Evolutionary conservation across 2,797 vertebrate genomes (phyloP), one percentile per base, ranked within the genome.

Genomic region (Coregonus sp.): DNA sequence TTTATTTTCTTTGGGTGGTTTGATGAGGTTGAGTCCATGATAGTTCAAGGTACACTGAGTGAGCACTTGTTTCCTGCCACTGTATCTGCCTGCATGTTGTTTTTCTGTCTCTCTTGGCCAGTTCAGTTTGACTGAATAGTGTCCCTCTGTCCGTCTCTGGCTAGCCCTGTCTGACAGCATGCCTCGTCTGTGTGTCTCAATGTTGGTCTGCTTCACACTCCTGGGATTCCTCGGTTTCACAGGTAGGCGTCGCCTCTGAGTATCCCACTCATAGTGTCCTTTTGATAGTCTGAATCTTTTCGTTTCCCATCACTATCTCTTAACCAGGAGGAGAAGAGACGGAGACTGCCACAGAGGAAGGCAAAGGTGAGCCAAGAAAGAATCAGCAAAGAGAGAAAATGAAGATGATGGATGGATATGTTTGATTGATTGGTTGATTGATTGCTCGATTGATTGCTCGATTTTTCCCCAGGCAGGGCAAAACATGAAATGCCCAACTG

Each of bases 401-500:
- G 1, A 54, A 16, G 37, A 40, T 40, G 37, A 40, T 40, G 37
- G 37, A 40, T 40, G 63, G 25, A 65, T n/a, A n/a, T 56, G 15
- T 56, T 56, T 51, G 37, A 56, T 71, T 40, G 37, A 9, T 15
- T 51, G 14, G 25, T 18, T 65, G 18, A 63, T 65, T 65, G 7
- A 2, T 31, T 65, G 20, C 1, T 65, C 31, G 20, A 3, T 65
- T 65, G 61, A 3, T 65, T 65, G 3, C 11, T 61, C 2, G 4
- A 50, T 20, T 67, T 40, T 68, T 16, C 75, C 73, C 75, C 50
- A n/a, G 74, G 16, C 67, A 81, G 89, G 75, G 77, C 85, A 54
- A 88, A 76, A 18, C 73, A 84, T 11, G 80, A 77, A 72, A 37
- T 85, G 2, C 90, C 91, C 0, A 87, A 90, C 82, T 25, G 25